phyloP scores from a whole-genome alignment of 1,140 invertebrate species.

The Spodoptera frugiperda region DNA sequence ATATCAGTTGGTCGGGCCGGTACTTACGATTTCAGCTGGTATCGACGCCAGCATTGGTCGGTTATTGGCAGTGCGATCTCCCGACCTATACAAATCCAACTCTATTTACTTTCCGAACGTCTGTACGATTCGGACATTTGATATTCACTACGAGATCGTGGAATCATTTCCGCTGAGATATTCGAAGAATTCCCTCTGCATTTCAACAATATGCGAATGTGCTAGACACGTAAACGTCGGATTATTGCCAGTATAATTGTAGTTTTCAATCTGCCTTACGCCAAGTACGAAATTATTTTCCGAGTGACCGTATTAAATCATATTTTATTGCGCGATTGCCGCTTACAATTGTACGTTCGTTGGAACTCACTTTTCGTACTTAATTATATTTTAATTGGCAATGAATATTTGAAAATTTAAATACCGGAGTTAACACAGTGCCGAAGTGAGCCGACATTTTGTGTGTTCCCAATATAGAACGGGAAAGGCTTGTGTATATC shows the following conservation, averaged over 20 bases:
- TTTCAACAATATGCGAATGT: constrained; percentile 26
- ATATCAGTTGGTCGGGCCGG: constrained; percentile 25
- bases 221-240: constrained; percentile 1
- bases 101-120: constrained; percentile 53
- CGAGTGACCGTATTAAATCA: constrained; percentile 26
- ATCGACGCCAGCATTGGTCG: constrained; percentile 31
- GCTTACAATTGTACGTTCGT: constrained; percentile 14
- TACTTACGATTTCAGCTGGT: constrained; percentile 42
- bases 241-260: not conserved
- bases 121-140: constrained; percentile 54
- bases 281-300: constrained; percentile 12
- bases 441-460: constrained; percentile 54
- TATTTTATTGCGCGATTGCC: constrained; percentile 28
- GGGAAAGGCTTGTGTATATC: constrained; percentile 54
- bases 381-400: constrained; percentile 40
- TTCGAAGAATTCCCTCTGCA: constrained; percentile 30
- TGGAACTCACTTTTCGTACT: constrained; percentile 10
- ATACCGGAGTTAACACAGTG: constrained; percentile 41
- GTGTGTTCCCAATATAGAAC: constrained; percentile 55
- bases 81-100: constrained; percentile 52
- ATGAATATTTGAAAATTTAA: constrained; percentile 47
- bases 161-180: constrained; percentile 36
- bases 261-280: constrained; percentile 24
- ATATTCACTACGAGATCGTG: constrained; percentile 54
- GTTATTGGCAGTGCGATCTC: constrained; percentile 52